Evolutionary conservation across 2,888 invertebrate genomes (phyloP), one percentile per base, ranked within the genome.

Genomic region (Oxyteleia sp.): DNA sequence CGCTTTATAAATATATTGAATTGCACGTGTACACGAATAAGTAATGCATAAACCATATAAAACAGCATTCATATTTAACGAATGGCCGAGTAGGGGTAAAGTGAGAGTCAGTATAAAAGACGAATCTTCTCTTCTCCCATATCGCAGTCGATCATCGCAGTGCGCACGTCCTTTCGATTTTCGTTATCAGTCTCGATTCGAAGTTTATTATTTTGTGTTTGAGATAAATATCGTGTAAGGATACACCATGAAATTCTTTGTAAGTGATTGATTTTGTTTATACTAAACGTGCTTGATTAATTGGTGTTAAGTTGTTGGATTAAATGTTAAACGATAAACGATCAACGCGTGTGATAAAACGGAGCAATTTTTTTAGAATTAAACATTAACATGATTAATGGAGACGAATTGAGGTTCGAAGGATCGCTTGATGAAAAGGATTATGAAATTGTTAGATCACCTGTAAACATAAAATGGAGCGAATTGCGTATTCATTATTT

Each of bases 191-290:
- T 79, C 57, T 82, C n/a, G n/a, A 64, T 79, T 84, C 26, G 64
- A 49, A 80, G 53, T 81, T 51, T 78, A 66, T 81, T 74, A 74
- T n/a, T 53, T 81, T 80, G 85, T 84, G 84, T 69, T 72, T 80
- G 57, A 59, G 43, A 76, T 76, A 49, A 57, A 53, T 78, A 82
- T 76, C 82, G 64, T 79, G 23, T 63, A 84, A 82, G 88, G 86
- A 88, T 86, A 92, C 94, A 93, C 85, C 88, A 94, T 94, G 94
- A 94, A 93, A 90, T 91, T 92, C 89, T 89, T 94, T 93, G 94
- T 94, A 92, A 94, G 94, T 92, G 72, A 61, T 35, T 53, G 51
- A 13, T 59, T 66, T 72, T 32, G 66, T 74, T 74, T 80, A 55
- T 20, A 16, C 20, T 35, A 55, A 49, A 51, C 45, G 79, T 16